Evolutionary conservation across 1,140 invertebrate species (phyloP), one percentile per base, ranked within the genome.

Genomic region (Triops longicaudatus): DNA sequence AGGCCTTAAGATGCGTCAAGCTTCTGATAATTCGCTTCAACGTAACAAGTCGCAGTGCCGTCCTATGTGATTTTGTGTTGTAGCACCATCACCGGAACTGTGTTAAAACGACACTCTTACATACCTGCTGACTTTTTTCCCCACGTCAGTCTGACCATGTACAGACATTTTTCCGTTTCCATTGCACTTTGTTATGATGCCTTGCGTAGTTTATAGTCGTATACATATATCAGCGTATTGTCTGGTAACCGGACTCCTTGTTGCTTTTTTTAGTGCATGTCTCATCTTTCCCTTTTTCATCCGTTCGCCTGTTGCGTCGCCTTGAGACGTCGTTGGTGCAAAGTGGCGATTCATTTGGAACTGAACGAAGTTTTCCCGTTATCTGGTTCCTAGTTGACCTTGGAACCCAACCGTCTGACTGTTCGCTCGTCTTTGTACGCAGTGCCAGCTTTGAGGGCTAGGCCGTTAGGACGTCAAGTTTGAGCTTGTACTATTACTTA

Each of bases 1-100:
- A 78, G 44, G 28, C 73, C 41, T 74, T 42, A 74, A 9, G 73
- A 42, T n/a, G 22, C 10, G 17, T 26, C 41, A 9, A 72, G 72
- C 22, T 11, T 31, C 6, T 37, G 12, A 6, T 42, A 9, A 74
- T 74, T 26, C 73, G 1, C 41, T 28, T 74, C n/a, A 27, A 17
- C 26, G 73, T 9, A 74, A 41, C 41, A 31, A 74, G 27, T 11
- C 41, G 17, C 73, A 74, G 26, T 42, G 73, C 26, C 41, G 73
- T 74, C 28, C 41, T 28, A 9, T 41, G 73, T 74, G 73, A 27
- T 42, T 31, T n/a, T 74, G 27, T 22, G 28, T 44, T 63, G n/a
- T 63, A 22, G 50, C 31, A 37, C 31, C 31, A 37, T 37, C 31
- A 7, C 31, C 31, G 31, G 31, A 37, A 37, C 31, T 7, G 2